Evolutionary conservation across 1,140 invertebrate genomes (phyloP), one percentile per base, ranked within the genome.

Genomic region (Colletes gigas): DNA sequence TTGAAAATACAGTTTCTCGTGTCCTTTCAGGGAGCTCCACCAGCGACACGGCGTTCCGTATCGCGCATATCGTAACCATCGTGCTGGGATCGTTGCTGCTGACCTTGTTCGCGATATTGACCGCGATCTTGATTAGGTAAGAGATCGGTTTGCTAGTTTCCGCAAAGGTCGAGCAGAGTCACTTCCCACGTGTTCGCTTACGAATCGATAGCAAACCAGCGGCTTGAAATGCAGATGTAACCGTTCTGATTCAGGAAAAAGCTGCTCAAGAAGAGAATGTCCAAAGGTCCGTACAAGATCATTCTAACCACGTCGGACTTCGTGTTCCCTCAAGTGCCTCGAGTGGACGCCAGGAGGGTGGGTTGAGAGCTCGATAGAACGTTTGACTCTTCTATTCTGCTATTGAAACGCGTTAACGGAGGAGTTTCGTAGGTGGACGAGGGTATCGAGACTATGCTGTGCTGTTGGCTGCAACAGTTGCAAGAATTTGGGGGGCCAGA

Each of bases 361-460:
- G 94, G 88, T 84, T 10, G 9, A 41, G 21, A 4, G 0, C 1
- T 30, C 5, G 0, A 8, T 47, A 0, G 44, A 47, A 47, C 6
- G 6, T 47, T 47, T 47, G 1, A 30, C 30, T 47, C 3, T 47
- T 47, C 6, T 9, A 47, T 47, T 47, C 0, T 47, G 30, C 8
- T 47, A 17, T 6, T 21, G 21, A n/a, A 8, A 57, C 39, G 44
- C 12, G n/a, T 52, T 47, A 19, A 74, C 57, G 50, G 30, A 8
- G 12, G 1, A 4, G 41, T 7, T 5, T 8, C n/a, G 65, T 69
- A 96, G 96, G 96, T 97, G 57, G 96, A 97, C 83, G 96, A 97
- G 90, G 96, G 96, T 44, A 97, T 97, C 89, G 96, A 97, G 89
- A 96, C 96, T 10, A 97, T 97, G 96, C 93, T 97, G 5, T 96